A percentile compares a stretch with the other conserved stretches of the same genome.
phyloP scores from a whole-genome alignment of 2,797 vertebrate species.

The Onychomys arenicola region DNA sequence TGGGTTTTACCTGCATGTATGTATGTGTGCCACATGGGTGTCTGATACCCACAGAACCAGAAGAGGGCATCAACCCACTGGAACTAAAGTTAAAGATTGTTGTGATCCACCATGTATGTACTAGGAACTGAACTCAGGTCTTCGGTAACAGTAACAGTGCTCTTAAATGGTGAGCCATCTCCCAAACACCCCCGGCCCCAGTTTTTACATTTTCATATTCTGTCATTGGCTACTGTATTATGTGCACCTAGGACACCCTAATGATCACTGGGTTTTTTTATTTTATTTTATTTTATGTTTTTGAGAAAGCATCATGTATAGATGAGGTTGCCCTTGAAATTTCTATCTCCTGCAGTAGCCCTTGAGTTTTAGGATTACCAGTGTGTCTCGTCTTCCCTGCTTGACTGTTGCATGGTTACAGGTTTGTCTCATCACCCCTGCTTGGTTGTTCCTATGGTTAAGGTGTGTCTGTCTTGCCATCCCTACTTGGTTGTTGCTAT shows the following conservation, averaged over 20 bases:
- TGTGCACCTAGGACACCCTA: background rate
- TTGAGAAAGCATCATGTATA: background rate
- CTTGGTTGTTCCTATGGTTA: no score
- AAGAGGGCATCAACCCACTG: background rate
- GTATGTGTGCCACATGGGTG: background rate
- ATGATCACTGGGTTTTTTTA: background rate
- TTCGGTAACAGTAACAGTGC: background rate
- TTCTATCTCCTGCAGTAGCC: background rate
- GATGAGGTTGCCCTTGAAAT: background rate
- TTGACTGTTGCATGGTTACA: no score
- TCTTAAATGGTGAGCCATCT: background rate
- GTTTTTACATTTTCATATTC: background rate
- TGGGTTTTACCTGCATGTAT: background rate
- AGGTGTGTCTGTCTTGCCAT: no score
- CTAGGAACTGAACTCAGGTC: background rate
- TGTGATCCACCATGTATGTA: background rate
- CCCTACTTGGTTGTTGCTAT: no score
- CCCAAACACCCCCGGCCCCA: background rate
- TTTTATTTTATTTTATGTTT: background rate
- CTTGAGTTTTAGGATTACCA: background rate
- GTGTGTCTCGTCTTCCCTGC: background rate
- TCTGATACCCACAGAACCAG: background rate
- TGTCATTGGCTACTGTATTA: background rate
- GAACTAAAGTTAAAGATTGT: background rate
- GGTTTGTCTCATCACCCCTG: no score